Evolutionary conservation across 2,113 vertebrate genomes (phyloP).

Genomic region (Calyptommatus sinebrachiatus): DNA sequence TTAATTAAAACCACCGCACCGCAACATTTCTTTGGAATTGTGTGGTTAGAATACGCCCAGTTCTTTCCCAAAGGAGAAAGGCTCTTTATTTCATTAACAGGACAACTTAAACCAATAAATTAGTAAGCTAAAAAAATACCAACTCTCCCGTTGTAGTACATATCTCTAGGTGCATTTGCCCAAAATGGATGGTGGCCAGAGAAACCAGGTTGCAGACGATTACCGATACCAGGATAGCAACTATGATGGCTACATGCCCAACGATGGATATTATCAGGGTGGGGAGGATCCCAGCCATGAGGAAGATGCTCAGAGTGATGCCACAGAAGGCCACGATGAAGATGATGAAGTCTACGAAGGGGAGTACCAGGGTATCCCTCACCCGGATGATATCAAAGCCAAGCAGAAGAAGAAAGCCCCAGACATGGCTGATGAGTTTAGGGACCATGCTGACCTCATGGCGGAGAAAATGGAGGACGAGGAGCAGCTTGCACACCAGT

Average conservation of each 20-base stretch:
- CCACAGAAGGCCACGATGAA: conserved; percentile 93
- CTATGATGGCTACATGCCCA: conserved; percentile 71
- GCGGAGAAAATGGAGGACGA: conserved; percentile 84
- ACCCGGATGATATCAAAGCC: conserved; percentile 89
- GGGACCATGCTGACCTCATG: conserved; percentile 77
- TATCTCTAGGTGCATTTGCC: neutral
- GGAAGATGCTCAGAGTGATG: conserved; percentile 92
- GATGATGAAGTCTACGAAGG: conserved; percentile 96
- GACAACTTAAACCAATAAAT: neutral
- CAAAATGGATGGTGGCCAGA: conserved; percentile 82
- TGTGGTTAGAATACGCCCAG: conserved; percentile 8
- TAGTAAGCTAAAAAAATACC: neutral
- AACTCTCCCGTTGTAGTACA: neutral
- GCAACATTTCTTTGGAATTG: conserved; percentile 25
- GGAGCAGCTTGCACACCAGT: conserved; percentile 92
- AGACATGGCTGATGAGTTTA: conserved; percentile 68
- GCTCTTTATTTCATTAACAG: conserved; percentile 35
- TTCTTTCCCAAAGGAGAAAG: conserved; percentile 28
- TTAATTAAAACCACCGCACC: conserved; percentile 20
- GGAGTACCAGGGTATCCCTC: conserved; percentile 96
- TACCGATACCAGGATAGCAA: conserved; percentile 77
- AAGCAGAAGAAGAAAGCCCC: conserved; percentile 70
- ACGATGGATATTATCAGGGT: conserved; percentile 75
- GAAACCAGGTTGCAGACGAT: conserved; percentile 67
- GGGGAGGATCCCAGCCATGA: conserved; percentile 76